Percentiles rank a stretch among this genome's conserved stretches.
Conservation (phyloP, 2,888 invertebrate genomes). For the Erannis defoliaria region DNA sequence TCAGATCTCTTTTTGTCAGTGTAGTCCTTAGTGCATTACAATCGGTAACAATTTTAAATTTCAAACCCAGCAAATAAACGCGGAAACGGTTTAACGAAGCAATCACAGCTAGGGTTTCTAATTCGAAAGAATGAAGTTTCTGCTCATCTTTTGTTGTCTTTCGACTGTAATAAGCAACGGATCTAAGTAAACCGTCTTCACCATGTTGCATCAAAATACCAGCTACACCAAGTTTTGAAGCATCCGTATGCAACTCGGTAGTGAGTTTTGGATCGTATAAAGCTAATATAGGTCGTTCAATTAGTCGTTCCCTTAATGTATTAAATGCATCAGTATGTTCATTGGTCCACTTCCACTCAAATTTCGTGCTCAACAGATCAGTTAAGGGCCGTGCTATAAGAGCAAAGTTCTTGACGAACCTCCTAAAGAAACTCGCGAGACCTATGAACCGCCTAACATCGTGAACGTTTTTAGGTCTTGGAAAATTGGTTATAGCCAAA, state of each 20-base stretch:
- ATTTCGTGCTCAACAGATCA: constrained; percentile 8
- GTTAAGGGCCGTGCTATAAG: constrained; percentile 48
- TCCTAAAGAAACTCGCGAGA: constrained; percentile 51
- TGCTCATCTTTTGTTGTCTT: not conserved
- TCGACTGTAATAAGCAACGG: not conserved
- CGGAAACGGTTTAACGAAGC: not conserved
- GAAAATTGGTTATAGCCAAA: constrained; percentile 41
- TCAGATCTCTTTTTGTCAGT: not conserved
- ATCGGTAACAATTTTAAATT: not conserved
- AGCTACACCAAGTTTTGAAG: constrained; percentile 32
- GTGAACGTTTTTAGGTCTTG: constrained; percentile 43
- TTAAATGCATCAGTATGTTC: constrained; percentile 39
- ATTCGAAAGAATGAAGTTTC: not conserved
- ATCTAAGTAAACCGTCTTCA: not conserved
- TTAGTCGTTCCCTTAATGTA: constrained; percentile 39
- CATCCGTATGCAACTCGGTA: constrained; percentile 60
- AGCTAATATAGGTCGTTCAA: constrained; percentile 48
- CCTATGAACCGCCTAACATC: constrained; percentile 52
- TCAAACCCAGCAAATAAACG: not conserved
- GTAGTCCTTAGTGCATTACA: not conserved
- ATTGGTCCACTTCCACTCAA: not conserved
- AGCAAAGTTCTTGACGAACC: constrained; percentile 51
- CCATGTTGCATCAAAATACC: constrained; percentile 17
- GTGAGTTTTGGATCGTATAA: constrained; percentile 48
- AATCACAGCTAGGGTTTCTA: not conserved